Percentiles rank a stretch among this genome's conserved stretches.
These are phyloP conservation scores for Leptestheria dahalacensis DNA, from an alignment of 1,140 invertebrate species.

Conservation along the genomic window DNA sequence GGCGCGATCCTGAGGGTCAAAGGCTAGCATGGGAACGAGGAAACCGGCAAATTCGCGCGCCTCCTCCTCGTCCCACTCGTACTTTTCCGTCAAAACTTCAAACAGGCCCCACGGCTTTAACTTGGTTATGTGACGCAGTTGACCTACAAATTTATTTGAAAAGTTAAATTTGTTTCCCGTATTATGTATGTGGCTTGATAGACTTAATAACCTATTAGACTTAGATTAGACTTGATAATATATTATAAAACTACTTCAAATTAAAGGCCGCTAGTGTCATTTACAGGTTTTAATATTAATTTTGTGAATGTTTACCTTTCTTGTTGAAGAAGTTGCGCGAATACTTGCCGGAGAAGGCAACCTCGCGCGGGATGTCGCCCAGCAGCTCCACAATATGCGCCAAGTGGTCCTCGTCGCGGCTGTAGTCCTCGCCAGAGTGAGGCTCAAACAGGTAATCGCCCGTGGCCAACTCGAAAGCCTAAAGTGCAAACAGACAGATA, in stretches of 20 bases:
- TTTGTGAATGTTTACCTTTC: too few relatives aligned
- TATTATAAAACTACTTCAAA: too few relatives aligned
- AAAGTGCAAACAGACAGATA: conserved; percentile 19
- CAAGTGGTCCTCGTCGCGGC: conserved; percentile 56
- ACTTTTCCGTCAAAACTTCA: conserved; percentile 55
- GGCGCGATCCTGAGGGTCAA: conserved; percentile 43
- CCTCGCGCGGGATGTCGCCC: conserved; percentile 46
- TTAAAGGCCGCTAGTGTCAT: too few relatives aligned
- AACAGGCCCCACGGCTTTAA: conserved; percentile 53
- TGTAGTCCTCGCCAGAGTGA: conserved; percentile 47
- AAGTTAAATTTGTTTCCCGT: too few relatives aligned
- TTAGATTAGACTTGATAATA: too few relatives aligned
- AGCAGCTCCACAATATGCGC: conserved; percentile 62
- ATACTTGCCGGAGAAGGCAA: conserved; percentile 47
- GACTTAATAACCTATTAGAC: too few relatives aligned
- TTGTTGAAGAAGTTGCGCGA: conserved; percentile 50
- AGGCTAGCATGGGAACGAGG: conserved; percentile 54
- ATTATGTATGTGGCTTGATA: conserved; percentile 24
- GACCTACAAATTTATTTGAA: too few relatives aligned
- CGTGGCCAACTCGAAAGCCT: conserved; percentile 59
- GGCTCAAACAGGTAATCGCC: conserved; percentile 66
- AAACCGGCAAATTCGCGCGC: conserved; percentile 50
- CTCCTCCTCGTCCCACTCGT: conserved; percentile 46
- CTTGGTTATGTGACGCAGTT: conserved; percentile 47
- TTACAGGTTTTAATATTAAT: conserved; percentile 22